These are phyloP conservation scores for Platycnemis pennipes DNA, from an alignment of 2,888 invertebrate genomes.

Conservation along the genomic window DNA sequence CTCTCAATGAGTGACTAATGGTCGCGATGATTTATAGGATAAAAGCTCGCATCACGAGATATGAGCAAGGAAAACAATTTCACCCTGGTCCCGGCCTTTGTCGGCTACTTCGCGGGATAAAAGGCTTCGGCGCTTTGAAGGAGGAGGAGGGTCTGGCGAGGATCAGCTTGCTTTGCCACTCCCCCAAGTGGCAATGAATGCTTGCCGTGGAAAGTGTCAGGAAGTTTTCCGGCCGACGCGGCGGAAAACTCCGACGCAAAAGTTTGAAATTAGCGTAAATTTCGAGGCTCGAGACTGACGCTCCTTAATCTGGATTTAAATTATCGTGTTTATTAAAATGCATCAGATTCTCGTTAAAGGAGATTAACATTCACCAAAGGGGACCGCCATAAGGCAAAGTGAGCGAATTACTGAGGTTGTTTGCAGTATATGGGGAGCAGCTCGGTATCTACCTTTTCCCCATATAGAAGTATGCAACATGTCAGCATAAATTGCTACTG, in stretches of 20 bases:
- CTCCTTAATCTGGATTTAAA: slow-evolving; percentile 1
- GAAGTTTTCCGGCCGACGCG: neutral
- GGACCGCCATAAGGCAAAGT: neutral
- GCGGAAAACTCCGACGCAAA: neutral
- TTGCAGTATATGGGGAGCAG: neutral
- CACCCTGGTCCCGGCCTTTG: neutral
- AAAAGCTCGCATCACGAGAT: slow-evolving; percentile 32
- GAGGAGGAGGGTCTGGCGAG: neutral
- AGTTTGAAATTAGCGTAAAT: neutral
- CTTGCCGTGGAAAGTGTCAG: neutral
- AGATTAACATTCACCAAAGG: neutral
- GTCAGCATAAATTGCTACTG: neutral
- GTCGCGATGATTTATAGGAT: slow-evolving; percentile 36
- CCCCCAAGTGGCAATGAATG: neutral
- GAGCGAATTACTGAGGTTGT: neutral
- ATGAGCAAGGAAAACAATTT: slow-evolving; percentile 36
- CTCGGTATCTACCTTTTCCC: neutral
- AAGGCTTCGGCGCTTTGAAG: slow-evolving; percentile 12
- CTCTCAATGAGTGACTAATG: slow-evolving; percentile 34
- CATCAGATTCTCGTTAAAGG: neutral
- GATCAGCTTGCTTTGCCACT: neutral
- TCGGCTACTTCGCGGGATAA: slow-evolving; percentile 22
- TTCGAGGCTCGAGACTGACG: neutral
- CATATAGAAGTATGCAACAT: neutral
- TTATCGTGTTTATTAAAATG: neutral